Evolutionary conservation across 1,140 invertebrate species (phyloP), one percentile per base, ranked within the genome.

Genomic region (Drosophila melanica): DNA sequence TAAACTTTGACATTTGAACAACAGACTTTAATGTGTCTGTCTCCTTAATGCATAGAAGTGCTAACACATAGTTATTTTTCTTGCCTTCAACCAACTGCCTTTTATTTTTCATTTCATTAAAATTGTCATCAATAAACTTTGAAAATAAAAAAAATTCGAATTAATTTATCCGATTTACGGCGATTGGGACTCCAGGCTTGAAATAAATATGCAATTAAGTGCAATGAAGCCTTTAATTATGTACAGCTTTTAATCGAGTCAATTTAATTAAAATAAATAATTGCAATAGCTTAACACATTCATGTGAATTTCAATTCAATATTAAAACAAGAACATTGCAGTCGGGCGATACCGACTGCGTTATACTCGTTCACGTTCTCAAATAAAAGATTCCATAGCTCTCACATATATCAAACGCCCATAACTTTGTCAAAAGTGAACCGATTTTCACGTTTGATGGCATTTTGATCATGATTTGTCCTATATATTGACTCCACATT

Each of bases 1-100:
- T 10, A 33, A 67, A 41, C 68, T 64, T 77, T 67, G 73, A 74
- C 68, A 73, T 85, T 84, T 67, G 51, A 63, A 77, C 50, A 66
- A 71, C 54, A 41, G 53, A 65, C 47, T 75, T 63, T 27, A 47
- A 47, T 9, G 8, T 45, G 18, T 18, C n/a, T 18, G 3, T n/a
- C 42, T 39, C 37, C 37, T 39, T 4, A 39, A 14, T 23, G 20
- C 20, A 23, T 10, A 35, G 33, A 3, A 35, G 8, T 35, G 33
- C 10, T 41, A 27, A 7, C 6, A 27, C 27, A 4, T 10, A 45
- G 9, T 47, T 23, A 6, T 6, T 2, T 39, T 39, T 12, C 12
- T 11, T 9, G 10, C 8, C 42, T 10, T 18, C 8, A 16, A 0
- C 10, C 42, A 4, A 0, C 9, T 18, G 18, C 2, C 18, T 12